These are phyloP conservation scores for Regulus satrapa DNA, from an alignment of 2,113 vertebrate species.

Conservation along the genomic window DNA sequence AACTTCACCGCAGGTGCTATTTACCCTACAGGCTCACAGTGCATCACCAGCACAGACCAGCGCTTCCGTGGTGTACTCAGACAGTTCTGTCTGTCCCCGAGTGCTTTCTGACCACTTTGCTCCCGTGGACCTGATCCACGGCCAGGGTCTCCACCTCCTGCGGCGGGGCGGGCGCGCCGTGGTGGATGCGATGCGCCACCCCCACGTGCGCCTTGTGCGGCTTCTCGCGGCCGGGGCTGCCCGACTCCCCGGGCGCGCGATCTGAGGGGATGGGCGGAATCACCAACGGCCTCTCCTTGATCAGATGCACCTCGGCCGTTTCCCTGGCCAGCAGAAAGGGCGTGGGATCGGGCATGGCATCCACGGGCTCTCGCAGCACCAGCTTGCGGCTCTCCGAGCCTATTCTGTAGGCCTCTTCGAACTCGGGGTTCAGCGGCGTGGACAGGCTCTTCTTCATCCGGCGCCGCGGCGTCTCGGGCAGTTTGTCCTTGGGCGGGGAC, in stretches of 20 bases:
- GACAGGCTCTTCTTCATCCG: slow-evolving; percentile 98
- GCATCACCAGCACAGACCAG: slow-evolving; percentile 74
- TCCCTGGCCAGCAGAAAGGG: slow-evolving; percentile 89
- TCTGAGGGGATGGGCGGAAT: slow-evolving; percentile 90
- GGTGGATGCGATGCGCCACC: slow-evolving; percentile 90
- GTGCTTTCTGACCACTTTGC: slow-evolving; percentile 87
- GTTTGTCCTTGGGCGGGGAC: slow-evolving; percentile 84
- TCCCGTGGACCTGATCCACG: slow-evolving; percentile 88
- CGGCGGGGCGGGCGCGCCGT: slow-evolving; percentile 67
- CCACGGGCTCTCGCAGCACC: slow-evolving; percentile 84
- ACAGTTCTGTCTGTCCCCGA: slow-evolving; percentile 94
- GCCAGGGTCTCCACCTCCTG: slow-evolving; percentile 88
- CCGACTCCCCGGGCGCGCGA: slow-evolving; percentile 71
- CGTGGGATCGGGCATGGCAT: slow-evolving; percentile 96
- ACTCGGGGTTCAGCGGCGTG: slow-evolving; percentile 89
- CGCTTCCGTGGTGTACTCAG: slow-evolving; percentile 60
- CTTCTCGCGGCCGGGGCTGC: slow-evolving; percentile 84
- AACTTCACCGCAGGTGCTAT: slow-evolving; percentile 45
- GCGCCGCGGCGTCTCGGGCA: slow-evolving; percentile 82
- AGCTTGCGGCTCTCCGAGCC: slow-evolving; percentile 85
- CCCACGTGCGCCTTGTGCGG: slow-evolving; percentile 85
- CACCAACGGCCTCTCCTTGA: slow-evolving; percentile 86
- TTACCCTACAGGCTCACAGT: slow-evolving; percentile 69
- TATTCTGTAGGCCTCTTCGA: slow-evolving; percentile 90
- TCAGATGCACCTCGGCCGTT: slow-evolving; percentile 78